phyloP scores from a whole-genome alignment of 2,888 invertebrate genomes.

The Folsomia candida region DNA sequence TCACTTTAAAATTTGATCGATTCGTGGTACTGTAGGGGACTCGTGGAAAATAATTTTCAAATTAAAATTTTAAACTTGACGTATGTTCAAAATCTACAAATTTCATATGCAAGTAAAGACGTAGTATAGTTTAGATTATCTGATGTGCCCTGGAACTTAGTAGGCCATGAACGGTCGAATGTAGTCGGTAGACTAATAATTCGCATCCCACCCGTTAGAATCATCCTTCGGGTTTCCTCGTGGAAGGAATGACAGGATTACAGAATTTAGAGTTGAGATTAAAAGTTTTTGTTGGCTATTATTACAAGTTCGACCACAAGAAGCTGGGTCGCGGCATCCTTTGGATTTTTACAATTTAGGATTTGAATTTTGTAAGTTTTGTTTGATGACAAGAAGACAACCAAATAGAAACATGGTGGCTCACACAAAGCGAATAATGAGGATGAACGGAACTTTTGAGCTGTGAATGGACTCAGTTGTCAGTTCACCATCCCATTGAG shows the following conservation, averaged over 20 bases:
- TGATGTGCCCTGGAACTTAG: too few relatives aligned
- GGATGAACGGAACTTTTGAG: constrained; percentile 1
- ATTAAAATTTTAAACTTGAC: too few relatives aligned
- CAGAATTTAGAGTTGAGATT: neutral
- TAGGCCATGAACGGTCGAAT: too few relatives aligned
- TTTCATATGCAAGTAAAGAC: too few relatives aligned
- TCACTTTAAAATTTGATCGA: neutral
- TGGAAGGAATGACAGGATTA: neutral
- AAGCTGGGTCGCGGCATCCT: neutral
- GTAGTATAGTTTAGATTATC: too few relatives aligned
- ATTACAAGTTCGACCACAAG: neutral
- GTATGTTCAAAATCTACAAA: too few relatives aligned
- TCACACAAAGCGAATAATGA: neutral
- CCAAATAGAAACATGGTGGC: neutral
- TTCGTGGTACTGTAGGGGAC: too few relatives aligned
- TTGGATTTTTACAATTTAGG: neutral
- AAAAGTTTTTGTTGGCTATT: neutral
- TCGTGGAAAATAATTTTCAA: too few relatives aligned
- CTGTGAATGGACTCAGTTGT: neutral
- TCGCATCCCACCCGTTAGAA: neutral
- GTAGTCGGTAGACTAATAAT: too few relatives aligned
- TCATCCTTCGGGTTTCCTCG: neutral
- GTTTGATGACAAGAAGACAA: constrained; percentile 5
- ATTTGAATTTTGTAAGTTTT: neutral
- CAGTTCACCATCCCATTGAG: neutral